Evolutionary conservation across 1,140 invertebrate genomes (phyloP).

Genomic region (Vanessa tameamea): DNA sequence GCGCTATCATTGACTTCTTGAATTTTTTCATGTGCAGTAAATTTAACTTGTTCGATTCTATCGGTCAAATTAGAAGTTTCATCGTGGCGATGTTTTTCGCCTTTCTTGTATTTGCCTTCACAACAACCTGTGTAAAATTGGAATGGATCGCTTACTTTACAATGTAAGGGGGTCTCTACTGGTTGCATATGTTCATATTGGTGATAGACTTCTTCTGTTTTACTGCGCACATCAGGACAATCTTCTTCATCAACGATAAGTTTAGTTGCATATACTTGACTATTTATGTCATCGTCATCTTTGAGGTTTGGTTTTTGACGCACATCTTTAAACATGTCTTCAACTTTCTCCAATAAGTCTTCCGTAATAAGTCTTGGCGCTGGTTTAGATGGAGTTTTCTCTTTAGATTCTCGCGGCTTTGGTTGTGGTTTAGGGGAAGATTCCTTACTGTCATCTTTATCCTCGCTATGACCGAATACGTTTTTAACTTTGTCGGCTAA

Average conservation of each 20-base stretch:
- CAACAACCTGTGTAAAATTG: slow-evolving; percentile 64
- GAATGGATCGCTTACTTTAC: slow-evolving; percentile 61
- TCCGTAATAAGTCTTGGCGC: slow-evolving; percentile 75
- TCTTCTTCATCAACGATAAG: slow-evolving; percentile 72
- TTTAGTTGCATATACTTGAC: slow-evolving; percentile 66
- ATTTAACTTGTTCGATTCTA: slow-evolving; percentile 68
- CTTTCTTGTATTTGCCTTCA: slow-evolving; percentile 61
- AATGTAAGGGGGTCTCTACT: slow-evolving; percentile 61
- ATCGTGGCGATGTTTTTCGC: slow-evolving; percentile 69
- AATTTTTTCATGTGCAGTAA: slow-evolving; percentile 62
- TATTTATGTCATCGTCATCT: slow-evolving; percentile 66
- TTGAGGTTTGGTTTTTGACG: slow-evolving; percentile 63
- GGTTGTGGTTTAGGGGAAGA: slow-evolving; percentile 66
- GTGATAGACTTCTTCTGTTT: slow-evolving; percentile 70
- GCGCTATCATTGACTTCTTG: slow-evolving; percentile 53
- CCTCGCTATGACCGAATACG: slow-evolving; percentile 67
- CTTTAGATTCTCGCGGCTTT: slow-evolving; percentile 65
- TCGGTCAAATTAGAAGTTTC: slow-evolving; percentile 70
- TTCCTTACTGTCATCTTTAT: slow-evolving; percentile 66
- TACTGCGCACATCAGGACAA: slow-evolving; percentile 45
- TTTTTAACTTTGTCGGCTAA: slow-evolving; percentile 72
- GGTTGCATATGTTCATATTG: slow-evolving; percentile 74
- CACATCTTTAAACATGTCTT: slow-evolving; percentile 78
- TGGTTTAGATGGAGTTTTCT: slow-evolving; percentile 67
- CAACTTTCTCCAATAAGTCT: slow-evolving; percentile 74